Base-by-base conservation (phyloP, 2,797 vertebrate genomes). In the Epinephelus coioides region DNA sequence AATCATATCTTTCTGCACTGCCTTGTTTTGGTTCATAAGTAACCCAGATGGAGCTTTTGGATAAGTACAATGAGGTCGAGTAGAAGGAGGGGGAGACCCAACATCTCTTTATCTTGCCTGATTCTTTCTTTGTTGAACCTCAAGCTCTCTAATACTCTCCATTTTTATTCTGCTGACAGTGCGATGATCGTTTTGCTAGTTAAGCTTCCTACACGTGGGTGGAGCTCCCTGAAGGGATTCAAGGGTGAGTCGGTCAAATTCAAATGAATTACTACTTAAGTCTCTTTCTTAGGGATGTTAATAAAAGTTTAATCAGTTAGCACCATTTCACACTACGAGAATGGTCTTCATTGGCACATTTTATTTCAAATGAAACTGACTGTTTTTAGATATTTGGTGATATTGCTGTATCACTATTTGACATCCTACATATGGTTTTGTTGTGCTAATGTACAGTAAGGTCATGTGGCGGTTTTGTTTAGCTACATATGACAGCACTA, bases 201-300 rank as follows among this genome's bases (percentile, higher is more conserved):
- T 88, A 79, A 83, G 67, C 80, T 78, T 87, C 86, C 83, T 76
- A 72, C 85, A 84, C 81, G 71, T 82, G 68, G 86, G 75, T 79
- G 82, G 78, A 76, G 63, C 61, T 67, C 81, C 87, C 80, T 74
- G 59, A 77, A 77, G 78, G 75, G 73, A 85, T 83, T 81, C 59
- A 64, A 76, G 77, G 79, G 63, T 88, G 78, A 89, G 50, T 71
- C 38, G 21, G 86, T 89, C 68, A 83, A 54, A 86, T 89, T 84
- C 47, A 53, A 86, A 82, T 86, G 2, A 86, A 72, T 69, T 50
- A 73, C 63, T 51, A 65, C 59, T 50, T 43, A 69, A 75, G 40
- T 76, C 6, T 87, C 25, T 78, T 69, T 75, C 57, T 47, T 60
- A 34, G 55, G 63, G 46, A 65, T 64, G 10, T 60, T 68, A 65